phyloP scores from a whole-genome alignment of 2,888 invertebrate genomes.

The Baronia brevicornis region DNA sequence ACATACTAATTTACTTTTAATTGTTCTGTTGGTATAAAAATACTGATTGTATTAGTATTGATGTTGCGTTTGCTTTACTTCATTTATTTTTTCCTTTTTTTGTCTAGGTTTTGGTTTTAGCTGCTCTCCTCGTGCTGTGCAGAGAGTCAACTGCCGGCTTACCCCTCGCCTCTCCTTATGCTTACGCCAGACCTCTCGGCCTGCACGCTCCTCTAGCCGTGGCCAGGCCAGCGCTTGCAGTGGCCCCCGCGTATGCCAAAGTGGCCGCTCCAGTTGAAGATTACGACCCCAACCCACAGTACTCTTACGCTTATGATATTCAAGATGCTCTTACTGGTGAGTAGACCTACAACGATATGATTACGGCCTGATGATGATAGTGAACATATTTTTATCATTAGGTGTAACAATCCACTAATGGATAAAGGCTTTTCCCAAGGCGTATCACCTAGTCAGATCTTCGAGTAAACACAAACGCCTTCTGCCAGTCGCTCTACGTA shows the following conservation, averaged over 20 bases:
- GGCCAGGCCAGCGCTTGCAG: conserved; percentile 26
- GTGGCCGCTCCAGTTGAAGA: conserved; percentile 67
- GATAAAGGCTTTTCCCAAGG: too few species aligned
- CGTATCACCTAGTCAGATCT: too few species aligned
- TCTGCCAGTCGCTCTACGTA: too few species aligned
- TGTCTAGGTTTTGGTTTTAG: conserved; percentile 46
- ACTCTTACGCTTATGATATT: conserved; percentile 81
- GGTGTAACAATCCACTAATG: too few species aligned
- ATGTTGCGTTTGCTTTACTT: too few species aligned
- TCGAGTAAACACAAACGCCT: too few species aligned
- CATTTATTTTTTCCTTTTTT: conserved; percentile 5
- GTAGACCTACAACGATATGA: too few species aligned
- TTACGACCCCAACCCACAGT: conserved; percentile 79
- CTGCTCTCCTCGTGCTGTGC: conserved; percentile 47
- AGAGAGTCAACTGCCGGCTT: conserved; percentile 37
- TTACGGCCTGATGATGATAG: too few species aligned
- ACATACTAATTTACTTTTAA: too few species aligned
- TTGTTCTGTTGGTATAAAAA: conserved; percentile 1
- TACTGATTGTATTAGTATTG: too few species aligned
- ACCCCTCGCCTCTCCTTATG: conserved; percentile 31
- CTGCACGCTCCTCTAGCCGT: conserved; percentile 42
- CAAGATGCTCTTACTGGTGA: conserved; percentile 80
- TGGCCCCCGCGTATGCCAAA: conserved; percentile 44
- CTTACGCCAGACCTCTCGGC: conserved; percentile 19
- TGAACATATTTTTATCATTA: too few species aligned